Evolutionary conservation across 2,797 vertebrate species (phyloP).

Genomic region (Pipistrellus pipistrellus): DNA sequence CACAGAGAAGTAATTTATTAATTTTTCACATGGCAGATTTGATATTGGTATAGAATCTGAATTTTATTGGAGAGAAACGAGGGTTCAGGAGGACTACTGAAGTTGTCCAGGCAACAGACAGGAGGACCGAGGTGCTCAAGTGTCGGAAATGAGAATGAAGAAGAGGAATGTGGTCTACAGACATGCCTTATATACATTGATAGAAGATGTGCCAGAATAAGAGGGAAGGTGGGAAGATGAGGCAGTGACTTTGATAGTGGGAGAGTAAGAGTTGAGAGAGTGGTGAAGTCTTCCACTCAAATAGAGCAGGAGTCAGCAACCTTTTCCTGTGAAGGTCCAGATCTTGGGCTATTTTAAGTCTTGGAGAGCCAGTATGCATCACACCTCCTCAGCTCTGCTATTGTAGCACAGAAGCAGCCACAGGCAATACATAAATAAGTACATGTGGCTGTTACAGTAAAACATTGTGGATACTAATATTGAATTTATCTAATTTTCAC

Average conservation of each 20-base stretch:
- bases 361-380: background rate
- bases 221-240: background rate
- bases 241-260: background rate
- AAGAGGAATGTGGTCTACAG: background rate
- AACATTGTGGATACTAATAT: background rate
- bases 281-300: background rate
- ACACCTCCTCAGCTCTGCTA: background rate
- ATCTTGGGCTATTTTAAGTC: background rate
- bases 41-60: background rate
- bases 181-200: background rate
- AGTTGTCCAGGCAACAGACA: background rate
- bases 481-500: conserved; percentile 15
- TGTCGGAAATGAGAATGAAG: background rate
- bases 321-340: background rate
- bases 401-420: background rate
- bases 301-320: background rate
- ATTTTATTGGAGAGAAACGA: background rate
- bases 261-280: background rate
- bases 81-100: conserved; percentile 1
- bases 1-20: conserved; percentile 7
- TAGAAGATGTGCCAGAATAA: background rate
- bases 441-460: background rate
- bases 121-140: background rate
- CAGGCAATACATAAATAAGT: background rate
- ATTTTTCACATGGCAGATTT: background rate